These are phyloP conservation scores for honey bee (Apis mellifera) DNA, from an alignment of 1,140 invertebrate genomes.

Conservation along the genomic window Amel_HAv3.1 CM009931.2:21908501-21909000, in stretches of 20 bases:
- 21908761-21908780: not conserved
- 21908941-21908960: slow-evolving; percentile 16
- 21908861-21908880: not conserved
- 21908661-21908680: not conserved
- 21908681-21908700: not conserved
- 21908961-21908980: slow-evolving; percentile 17
- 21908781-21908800: not conserved
- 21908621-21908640: slow-evolving; percentile 22
- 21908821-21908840: no score
- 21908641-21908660: not conserved
- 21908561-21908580: slow-evolving; percentile 39
- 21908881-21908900: slow-evolving; percentile 5
- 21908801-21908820: no score
- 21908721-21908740: no score
- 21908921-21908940: not conserved
- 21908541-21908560: slow-evolving; percentile 21
- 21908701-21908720: not conserved
- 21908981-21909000: slow-evolving; percentile 38
- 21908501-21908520: not conserved
- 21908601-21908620: slow-evolving; percentile 13
- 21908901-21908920: not conserved
- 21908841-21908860: no score
- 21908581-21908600: slow-evolving; percentile 48
- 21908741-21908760: not conserved
- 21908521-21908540: not conserved